Evolutionary conservation across 2,113 vertebrate species (phyloP).

Genomic region (Dascyllus trimaculatus): DNA sequence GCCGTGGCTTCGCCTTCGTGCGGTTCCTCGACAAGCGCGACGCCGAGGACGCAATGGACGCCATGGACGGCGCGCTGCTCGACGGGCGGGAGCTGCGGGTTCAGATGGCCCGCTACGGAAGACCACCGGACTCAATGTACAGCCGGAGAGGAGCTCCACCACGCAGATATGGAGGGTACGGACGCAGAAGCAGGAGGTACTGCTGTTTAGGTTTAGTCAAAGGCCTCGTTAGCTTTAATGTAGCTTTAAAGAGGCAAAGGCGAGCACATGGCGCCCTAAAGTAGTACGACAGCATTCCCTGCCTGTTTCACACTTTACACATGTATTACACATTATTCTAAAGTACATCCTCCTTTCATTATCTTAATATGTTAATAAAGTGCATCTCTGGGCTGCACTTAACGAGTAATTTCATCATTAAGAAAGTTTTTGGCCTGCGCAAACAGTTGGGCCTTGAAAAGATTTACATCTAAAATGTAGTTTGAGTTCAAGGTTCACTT

Average conservation of each 20-base stretch:
- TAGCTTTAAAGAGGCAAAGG: background rate
- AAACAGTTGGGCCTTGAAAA: no score
- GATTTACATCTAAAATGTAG: no score
- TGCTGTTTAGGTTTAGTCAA: background rate
- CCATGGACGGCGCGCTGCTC: constrained; percentile 95
- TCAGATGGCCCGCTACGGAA: constrained; percentile 97
- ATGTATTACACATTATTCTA: no score
- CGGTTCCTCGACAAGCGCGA: constrained; percentile 97
- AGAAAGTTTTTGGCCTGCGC: no score
- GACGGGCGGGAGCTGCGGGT: constrained; percentile 95
- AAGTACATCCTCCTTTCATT: no score
- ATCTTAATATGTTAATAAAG: no score
- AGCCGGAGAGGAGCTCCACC: constrained; percentile 90
- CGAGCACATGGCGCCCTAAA: constrained; percentile 22
- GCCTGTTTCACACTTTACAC: no score
- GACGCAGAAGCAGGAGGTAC: constrained; percentile 84
- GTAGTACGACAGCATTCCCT: background rate
- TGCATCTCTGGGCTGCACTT: no score
- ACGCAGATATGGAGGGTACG: constrained; percentile 85
- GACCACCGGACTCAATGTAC: constrained; percentile 94
- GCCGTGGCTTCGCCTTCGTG: constrained; percentile 96
- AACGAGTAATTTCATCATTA: no score
- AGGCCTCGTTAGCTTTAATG: background rate
- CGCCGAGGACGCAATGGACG: constrained; percentile 98
- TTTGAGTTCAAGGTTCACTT: no score